These are phyloP conservation scores for Cyaniris semiargus DNA, from an alignment of 2,888 invertebrate genomes.

Conservation along the genomic window DNA sequence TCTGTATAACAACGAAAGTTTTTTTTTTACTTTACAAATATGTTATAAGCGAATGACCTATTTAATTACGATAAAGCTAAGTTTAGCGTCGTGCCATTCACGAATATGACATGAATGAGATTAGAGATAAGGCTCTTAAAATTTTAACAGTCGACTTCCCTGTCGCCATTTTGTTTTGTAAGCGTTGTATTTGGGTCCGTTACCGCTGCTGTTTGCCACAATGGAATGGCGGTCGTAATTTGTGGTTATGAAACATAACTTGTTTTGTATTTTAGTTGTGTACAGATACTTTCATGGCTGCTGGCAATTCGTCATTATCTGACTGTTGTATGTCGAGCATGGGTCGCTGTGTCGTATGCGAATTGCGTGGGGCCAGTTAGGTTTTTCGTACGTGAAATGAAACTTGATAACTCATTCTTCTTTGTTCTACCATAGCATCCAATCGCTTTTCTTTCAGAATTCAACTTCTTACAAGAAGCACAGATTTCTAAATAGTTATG, in stretches of 20 bases:
- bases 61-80: background rate
- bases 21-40: no score
- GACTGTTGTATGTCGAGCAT: background rate
- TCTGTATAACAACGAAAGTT: no score
- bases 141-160: constrained; percentile 2
- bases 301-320: constrained; percentile 10
- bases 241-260: constrained; percentile 24
- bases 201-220: constrained; percentile 24
- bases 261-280: constrained; percentile 19
- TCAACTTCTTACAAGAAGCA: no score
- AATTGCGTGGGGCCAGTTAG: background rate
- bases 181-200: constrained; percentile 23
- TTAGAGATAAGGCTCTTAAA: background rate
- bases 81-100: background rate
- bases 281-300: constrained; percentile 16
- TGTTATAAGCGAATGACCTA: background rate
- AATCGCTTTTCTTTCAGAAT: no score
- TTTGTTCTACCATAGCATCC: no score
- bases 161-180: constrained; percentile 16
- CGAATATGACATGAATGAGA: background rate
- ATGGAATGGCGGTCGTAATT: constrained; percentile 23
- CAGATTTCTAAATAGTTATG: no score
- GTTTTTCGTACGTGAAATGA: background rate
- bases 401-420: background rate
- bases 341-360: background rate